phyloP scores from a whole-genome alignment of 2,888 invertebrate genomes.

The Microctonus aethiopoides region DNA sequence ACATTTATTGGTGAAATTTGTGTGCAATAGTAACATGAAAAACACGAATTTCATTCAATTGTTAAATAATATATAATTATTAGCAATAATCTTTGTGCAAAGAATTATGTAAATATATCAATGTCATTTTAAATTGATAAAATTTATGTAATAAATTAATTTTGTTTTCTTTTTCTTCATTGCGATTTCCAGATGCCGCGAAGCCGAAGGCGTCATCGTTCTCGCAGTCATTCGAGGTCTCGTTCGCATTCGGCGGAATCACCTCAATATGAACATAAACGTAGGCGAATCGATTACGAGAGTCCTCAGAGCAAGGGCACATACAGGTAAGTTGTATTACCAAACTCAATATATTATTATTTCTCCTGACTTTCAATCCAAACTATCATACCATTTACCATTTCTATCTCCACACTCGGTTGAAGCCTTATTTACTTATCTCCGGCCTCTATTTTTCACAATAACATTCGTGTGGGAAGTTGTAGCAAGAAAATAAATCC shows the following conservation, averaged over 20 bases:
- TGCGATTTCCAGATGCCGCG: slow-evolving; percentile 79
- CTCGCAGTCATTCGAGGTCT: slow-evolving; percentile 72
- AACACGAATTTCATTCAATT: background rate
- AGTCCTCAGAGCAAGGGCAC: slow-evolving; percentile 71
- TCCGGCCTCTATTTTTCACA: background rate
- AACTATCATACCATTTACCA: background rate
- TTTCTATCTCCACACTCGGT: background rate
- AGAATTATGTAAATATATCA: too few relatives aligned
- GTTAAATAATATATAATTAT: background rate
- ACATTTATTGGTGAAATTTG: background rate
- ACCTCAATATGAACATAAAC: slow-evolving; percentile 74
- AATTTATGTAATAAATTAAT: background rate
- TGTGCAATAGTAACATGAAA: background rate
- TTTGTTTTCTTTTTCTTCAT: slow-evolving; percentile 43
- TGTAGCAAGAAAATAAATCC: background rate
- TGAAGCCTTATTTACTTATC: background rate
- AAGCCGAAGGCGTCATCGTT: slow-evolving; percentile 83
- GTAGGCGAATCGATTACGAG: slow-evolving; percentile 78
- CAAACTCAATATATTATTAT: slow-evolving; percentile 2
- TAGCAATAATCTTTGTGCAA: background rate
- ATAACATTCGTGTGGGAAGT: background rate
- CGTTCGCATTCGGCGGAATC: slow-evolving; percentile 65
- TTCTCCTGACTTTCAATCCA: background rate
- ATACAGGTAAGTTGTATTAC: slow-evolving; percentile 71
- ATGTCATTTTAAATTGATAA: too few relatives aligned